Conservation (phyloP, 2,888 invertebrate genomes). For the Rhagophthalmus giganteus region DNA sequence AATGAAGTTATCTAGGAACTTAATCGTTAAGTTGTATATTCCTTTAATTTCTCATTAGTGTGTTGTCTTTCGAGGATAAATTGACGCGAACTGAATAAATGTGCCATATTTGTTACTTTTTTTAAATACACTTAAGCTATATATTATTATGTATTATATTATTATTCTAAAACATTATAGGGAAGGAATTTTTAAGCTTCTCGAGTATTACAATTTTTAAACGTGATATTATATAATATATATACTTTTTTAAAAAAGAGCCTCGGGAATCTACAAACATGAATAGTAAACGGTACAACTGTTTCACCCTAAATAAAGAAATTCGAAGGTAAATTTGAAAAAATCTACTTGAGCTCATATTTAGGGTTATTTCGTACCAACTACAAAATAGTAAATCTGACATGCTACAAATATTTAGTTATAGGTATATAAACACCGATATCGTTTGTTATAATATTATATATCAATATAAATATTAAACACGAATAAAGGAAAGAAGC, state of each 20-base stretch:
- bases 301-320: slow-evolving; percentile 7
- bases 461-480: slow-evolving; percentile 21
- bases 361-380: slow-evolving; percentile 10
- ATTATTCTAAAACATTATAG: slow-evolving; percentile 23
- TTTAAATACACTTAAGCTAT: slow-evolving; percentile 20
- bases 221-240: too few species aligned
- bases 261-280: slow-evolving; percentile 16
- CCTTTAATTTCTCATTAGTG: too few species aligned
- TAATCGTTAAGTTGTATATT: too few species aligned
- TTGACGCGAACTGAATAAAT: slow-evolving; percentile 8
- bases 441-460: slow-evolving; percentile 25
- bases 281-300: slow-evolving; percentile 8
- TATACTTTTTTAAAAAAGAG: slow-evolving; percentile 9
- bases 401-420: slow-evolving; percentile 25
- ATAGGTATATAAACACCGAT: slow-evolving; percentile 30
- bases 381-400: slow-evolving; percentile 16
- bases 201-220: slow-evolving; percentile 18
- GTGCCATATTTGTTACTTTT: slow-evolving; percentile 8
- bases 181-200: slow-evolving; percentile 18
- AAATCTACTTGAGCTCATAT: slow-evolving; percentile 7
- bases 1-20: slow-evolving; percentile 21
- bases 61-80: too few species aligned
- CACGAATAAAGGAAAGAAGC: slow-evolving; percentile 8
- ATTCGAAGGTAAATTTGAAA: slow-evolving; percentile 1
- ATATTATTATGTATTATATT: slow-evolving; percentile 10